Percentiles rank a stretch among this genome's conserved stretches.
phyloP scores from a whole-genome alignment of 2,888 invertebrate species.

The Andrena haemorrhoa region DNA sequence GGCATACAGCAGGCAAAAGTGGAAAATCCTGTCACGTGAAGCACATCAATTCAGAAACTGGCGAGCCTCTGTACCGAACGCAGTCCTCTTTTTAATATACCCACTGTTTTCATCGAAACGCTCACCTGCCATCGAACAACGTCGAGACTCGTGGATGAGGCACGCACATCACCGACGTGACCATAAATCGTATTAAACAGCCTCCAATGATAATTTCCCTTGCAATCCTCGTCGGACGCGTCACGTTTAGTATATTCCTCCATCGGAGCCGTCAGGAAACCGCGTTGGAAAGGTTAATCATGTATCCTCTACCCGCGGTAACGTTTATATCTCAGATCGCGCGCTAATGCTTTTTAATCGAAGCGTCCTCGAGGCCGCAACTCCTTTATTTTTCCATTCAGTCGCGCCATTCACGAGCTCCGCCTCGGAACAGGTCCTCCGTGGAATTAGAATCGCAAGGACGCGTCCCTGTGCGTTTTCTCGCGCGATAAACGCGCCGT shows the following conservation, averaged over 20 bases:
- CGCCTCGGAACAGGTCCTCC: slow-evolving; percentile 22
- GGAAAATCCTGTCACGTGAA: neutral
- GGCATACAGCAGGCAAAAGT: neutral
- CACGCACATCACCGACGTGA: neutral
- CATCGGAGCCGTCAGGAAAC: slow-evolving; percentile 25
- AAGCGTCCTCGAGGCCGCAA: slow-evolving; percentile 48
- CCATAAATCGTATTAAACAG: slow-evolving; percentile 24
- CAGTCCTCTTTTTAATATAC: neutral
- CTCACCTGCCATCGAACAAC: neutral
- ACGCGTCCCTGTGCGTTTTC: slow-evolving; percentile 35
- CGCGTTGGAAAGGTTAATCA: slow-evolving; percentile 24
- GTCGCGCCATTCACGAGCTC: slow-evolving; percentile 5
- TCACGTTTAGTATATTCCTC: too few relatives aligned
- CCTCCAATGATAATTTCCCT: slow-evolving; percentile 37
- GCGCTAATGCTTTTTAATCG: slow-evolving; percentile 52
- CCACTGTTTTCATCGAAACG: neutral
- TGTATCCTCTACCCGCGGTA: slow-evolving; percentile 11
- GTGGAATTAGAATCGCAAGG: slow-evolving; percentile 59
- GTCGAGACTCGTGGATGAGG: neutral
- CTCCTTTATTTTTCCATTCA: slow-evolving; percentile 40
- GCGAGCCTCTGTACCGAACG: slow-evolving; percentile 16
- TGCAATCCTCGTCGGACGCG: slow-evolving; percentile 10
- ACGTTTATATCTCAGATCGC: slow-evolving; percentile 17
- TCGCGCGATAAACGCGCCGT: slow-evolving; percentile 12
- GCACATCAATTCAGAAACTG: neutral